A percentile compares a stretch with the other conserved stretches of the same genome.
Conservation (phyloP, 2,797 vertebrate species). For the Meriones psammophilus region DNA sequence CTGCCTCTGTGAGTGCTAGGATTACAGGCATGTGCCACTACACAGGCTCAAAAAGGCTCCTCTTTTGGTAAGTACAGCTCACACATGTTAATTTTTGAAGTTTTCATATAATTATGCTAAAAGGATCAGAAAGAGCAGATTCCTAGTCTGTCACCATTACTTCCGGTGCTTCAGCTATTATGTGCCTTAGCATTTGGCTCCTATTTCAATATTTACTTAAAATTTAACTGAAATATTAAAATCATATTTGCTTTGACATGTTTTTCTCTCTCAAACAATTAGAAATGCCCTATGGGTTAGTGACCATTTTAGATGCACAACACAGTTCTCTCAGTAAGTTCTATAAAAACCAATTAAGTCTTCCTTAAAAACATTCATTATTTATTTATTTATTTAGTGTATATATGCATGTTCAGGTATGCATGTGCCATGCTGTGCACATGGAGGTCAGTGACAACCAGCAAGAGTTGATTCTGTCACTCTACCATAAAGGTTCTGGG, state of each 20-base stretch:
- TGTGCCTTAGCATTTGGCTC: background rate
- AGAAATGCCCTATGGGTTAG: constrained; percentile 39
- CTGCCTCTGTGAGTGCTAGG: too few species aligned
- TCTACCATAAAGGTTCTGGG: background rate
- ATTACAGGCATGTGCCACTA: too few species aligned
- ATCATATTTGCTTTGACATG: background rate
- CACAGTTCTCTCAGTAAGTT: constrained; percentile 28
- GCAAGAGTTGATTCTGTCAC: background rate
- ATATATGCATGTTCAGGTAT: background rate
- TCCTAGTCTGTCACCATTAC: background rate
- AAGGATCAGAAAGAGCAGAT: background rate
- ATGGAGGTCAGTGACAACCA: background rate
- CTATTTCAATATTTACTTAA: constrained; percentile 4
- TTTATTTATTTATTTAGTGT: background rate
- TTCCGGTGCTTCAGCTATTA: background rate
- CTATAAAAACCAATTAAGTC: constrained; percentile 35
- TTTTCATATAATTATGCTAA: background rate
- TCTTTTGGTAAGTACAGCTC: constrained; percentile 3
- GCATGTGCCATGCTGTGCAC: background rate
- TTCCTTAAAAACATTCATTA: background rate
- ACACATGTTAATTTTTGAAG: background rate
- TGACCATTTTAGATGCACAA: constrained; percentile 29
- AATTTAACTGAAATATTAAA: constrained; percentile 29
- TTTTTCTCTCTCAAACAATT: constrained; percentile 15
- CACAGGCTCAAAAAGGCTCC: constrained; percentile 7